Percentiles rank a stretch among this genome's conserved stretches.
phyloP scores from a whole-genome alignment of 2,113 vertebrate genomes.

The Crotalus helleri region DNA sequence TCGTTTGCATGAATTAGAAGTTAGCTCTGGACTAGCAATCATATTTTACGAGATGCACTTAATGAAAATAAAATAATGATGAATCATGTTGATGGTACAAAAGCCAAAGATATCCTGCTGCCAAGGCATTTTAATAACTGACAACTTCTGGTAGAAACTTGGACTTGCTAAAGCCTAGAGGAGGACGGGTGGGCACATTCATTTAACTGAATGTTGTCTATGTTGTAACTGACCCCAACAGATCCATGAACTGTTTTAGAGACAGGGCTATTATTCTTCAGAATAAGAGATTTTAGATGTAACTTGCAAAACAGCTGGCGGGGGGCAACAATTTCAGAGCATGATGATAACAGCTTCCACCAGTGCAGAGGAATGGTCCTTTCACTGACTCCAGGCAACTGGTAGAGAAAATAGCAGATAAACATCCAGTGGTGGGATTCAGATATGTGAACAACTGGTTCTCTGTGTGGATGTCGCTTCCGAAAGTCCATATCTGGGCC shows the following conservation, averaged over 20 bases:
- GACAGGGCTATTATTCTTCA: background rate
- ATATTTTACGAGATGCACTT: background rate
- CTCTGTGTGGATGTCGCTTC: no score
- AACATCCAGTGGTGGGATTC: background rate
- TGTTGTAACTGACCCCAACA: background rate
- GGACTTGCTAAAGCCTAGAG: background rate
- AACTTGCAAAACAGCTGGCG: slow-evolving; percentile 2
- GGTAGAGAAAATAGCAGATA: background rate
- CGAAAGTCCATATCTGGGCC: no score
- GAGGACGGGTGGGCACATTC: background rate
- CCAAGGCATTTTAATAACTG: background rate
- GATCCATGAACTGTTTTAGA: background rate
- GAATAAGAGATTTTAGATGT: slow-evolving; percentile 5
- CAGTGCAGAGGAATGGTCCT: background rate
- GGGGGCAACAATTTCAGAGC: background rate
- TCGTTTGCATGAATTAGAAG: background rate
- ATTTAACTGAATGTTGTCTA: background rate
- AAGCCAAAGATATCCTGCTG: background rate
- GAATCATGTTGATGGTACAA: background rate
- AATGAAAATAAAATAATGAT: background rate
- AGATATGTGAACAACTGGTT: no score
- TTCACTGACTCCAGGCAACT: background rate
- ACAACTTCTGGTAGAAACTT: background rate
- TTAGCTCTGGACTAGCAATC: background rate
- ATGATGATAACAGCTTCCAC: slow-evolving; percentile 2